phyloP scores from a whole-genome alignment of 2,888 invertebrate genomes.

The Sphaerophoria taeniata region DNA sequence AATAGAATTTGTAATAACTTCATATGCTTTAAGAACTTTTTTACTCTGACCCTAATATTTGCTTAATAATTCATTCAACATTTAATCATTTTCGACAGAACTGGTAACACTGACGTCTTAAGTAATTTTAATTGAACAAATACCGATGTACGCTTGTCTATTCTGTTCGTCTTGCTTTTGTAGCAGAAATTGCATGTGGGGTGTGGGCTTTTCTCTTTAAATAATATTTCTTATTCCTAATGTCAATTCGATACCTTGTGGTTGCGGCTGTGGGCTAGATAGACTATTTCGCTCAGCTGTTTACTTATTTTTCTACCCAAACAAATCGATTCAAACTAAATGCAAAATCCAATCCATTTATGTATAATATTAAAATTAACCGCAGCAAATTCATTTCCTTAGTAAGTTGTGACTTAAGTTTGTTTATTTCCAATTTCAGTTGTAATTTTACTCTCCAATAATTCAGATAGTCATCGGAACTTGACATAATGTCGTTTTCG shows the following conservation, averaged over 20 bases:
- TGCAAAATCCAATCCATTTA: background rate
- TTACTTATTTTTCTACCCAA: slow-evolving; percentile 8
- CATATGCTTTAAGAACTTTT: too few species aligned
- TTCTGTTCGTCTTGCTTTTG: slow-evolving; percentile 39
- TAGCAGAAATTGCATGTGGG: slow-evolving; percentile 56
- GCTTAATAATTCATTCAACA: too few species aligned
- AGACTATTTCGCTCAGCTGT: slow-evolving; percentile 6
- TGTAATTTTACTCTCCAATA: background rate
- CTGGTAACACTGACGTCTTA: slow-evolving; percentile 39
- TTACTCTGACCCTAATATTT: too few species aligned
- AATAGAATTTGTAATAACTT: too few species aligned
- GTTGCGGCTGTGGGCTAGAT: slow-evolving; percentile 26
- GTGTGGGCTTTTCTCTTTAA: slow-evolving; percentile 29
- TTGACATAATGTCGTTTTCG: slow-evolving; percentile 71
- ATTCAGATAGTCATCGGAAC: background rate
- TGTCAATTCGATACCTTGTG: slow-evolving; percentile 44
- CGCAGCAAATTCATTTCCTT: background rate
- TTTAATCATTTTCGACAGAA: too few species aligned
- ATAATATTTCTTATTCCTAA: slow-evolving; percentile 26
- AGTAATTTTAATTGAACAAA: slow-evolving; percentile 67
- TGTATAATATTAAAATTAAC: slow-evolving; percentile 4
- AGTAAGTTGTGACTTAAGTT: background rate
- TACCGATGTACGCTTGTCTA: slow-evolving; percentile 50
- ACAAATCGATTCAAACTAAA: slow-evolving; percentile 7
- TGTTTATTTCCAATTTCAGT: background rate